Conservation (phyloP, 2,113 vertebrate genomes). For the Phylloscopus trochilus region DNA sequence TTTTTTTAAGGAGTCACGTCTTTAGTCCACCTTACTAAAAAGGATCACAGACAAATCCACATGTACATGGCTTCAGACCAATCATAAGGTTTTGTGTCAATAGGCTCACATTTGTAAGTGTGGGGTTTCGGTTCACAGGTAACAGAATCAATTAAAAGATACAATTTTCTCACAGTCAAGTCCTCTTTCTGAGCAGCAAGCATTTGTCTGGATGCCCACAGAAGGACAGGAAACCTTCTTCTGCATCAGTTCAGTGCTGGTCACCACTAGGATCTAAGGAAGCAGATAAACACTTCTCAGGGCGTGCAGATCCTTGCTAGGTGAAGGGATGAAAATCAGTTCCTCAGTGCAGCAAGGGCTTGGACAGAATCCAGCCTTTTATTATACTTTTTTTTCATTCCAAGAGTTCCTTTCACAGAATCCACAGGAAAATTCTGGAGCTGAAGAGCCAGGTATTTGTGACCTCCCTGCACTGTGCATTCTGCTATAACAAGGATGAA, state of each 20-base stretch:
- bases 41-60: neutral
- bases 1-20: neutral
- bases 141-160: neutral
- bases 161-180: neutral
- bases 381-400: neutral
- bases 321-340: neutral
- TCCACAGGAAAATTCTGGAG: neutral
- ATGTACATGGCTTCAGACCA: neutral
- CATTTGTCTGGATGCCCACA: neutral
- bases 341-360: neutral
- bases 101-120: neutral
- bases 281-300: neutral
- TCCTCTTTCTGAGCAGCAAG: neutral
- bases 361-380: neutral
- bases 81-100: neutral
- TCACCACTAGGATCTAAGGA: neutral
- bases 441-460: neutral
- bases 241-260: neutral
- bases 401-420: neutral
- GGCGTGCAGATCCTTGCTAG: neutral
- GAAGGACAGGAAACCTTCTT: neutral
- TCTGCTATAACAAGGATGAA: neutral
- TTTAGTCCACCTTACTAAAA: neutral
- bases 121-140: neutral
- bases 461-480: neutral